Evolutionary conservation across 2,888 invertebrate genomes (phyloP), one percentile per base, ranked within the genome.

Genomic region (Acanthosepion lycidas): DNA sequence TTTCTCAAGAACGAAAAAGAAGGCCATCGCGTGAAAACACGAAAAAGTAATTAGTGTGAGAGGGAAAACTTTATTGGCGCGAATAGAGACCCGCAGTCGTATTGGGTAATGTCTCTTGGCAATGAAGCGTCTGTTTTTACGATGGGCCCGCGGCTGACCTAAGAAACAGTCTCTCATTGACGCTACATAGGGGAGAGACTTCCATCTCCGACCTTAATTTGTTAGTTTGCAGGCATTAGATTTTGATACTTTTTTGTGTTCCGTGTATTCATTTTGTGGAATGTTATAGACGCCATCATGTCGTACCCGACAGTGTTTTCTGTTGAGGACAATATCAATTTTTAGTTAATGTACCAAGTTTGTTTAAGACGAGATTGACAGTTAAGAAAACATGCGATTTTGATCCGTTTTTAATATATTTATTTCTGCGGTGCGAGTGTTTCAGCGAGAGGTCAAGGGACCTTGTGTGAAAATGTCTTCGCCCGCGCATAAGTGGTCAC

Each of bases 61-160:
- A 78, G 78, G n/a, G n/a, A 33, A 78, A 78, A 78, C 78, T 78
- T 78, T 78, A 78, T 78, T 78, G 78, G n/a, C 78, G 78, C 33
- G 78, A 12, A 78, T 78, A 78, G n/a, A 78, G 78, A 78, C 78
- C n/a, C 12, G 78, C 78, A 78, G n/a, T 78, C 15, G 78, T 15
- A 78, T 15, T n/a, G 33, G 78, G 33, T 33, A 78, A 78, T 78
- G 33, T n/a, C 78, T 78, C 23, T 3, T 78, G 78, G 78, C 78
- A 33, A 78, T 78, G n/a, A 15, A 78, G n/a, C 78, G 15, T 78
- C n/a, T 78, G 78, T 78, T 78, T 78, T 78, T 4, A 23, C n/a
- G 78, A 15, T 33, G 5, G 78, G 78, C 78, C 78, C 18, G 33
- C 78, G 78, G 78, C 78, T 33, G 78, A 78, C 78, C 78, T 23